Conservation (phyloP, 2,888 invertebrate species). For the Thereva nobilitata region DNA sequence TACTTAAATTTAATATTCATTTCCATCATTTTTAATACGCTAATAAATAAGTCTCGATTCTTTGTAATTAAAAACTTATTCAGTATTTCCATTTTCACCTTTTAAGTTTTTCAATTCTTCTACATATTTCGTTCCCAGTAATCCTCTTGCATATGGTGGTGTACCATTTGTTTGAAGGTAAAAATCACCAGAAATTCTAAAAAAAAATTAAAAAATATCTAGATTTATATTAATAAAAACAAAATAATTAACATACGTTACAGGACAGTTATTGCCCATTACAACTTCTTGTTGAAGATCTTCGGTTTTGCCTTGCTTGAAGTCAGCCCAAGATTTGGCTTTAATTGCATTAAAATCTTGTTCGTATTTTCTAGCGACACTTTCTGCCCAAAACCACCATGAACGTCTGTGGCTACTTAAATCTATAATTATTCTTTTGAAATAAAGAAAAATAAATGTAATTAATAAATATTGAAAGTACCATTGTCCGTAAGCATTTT, state of each 20-base stretch:
- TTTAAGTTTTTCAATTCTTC: neutral
- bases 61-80: too few relatives aligned
- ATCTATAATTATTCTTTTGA: constrained; percentile 49
- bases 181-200: constrained; percentile 27
- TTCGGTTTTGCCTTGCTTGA: constrained; percentile 46
- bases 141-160: constrained; percentile 21
- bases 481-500: constrained; percentile 42
- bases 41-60: too few relatives aligned
- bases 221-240: neutral
- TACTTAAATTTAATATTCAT: too few relatives aligned
- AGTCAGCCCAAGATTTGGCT: constrained; percentile 49
- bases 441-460: neutral
- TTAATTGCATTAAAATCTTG: constrained; percentile 59
- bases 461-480: constrained; percentile 16
- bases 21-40: too few relatives aligned
- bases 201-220: neutral
- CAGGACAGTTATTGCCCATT: constrained; percentile 34
- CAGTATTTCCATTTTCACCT: neutral
- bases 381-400: constrained; percentile 63
- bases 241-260: constrained; percentile 14
- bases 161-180: constrained; percentile 33
- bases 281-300: neutral
- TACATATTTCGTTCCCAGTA: neutral
- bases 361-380: constrained; percentile 45
- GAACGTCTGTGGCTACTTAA: constrained; percentile 63